Evolutionary conservation across 2,113 vertebrate species (phyloP), one percentile per base, ranked within the genome.

Genomic region (Pelusios castaneus): DNA sequence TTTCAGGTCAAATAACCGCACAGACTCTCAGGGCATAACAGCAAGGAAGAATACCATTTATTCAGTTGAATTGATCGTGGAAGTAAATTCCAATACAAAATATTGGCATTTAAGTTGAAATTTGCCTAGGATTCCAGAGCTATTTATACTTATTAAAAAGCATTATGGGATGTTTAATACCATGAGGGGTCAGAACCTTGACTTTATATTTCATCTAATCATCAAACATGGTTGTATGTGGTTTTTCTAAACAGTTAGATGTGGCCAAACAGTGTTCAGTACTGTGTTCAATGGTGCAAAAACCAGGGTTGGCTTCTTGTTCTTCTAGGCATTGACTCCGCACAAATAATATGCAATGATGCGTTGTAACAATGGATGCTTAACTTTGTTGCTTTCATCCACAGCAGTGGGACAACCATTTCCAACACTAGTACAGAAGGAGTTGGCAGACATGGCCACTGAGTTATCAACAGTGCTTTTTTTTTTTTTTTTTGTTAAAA

Each of bases 1-100:
- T 91, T 91, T 84, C 92, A 92, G 94, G 83, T 97, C 96, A 97
- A 94, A 91, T 92, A 93, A 92, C 93, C 95, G 92, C 95, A 54
- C 38, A 24, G 94, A 91, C 81, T 80, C 95, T 89, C 82, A 91
- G 93, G 96, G 92, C 29, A 82, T 56, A 91, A 76, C 92, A 94
- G 92, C 84, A 38, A 96, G 94, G 89, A 52, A 3, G 86, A 76
- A 56, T 22, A 85, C 22, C 78, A 63, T 49, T 80, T 81, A 80
- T n/a, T 58, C 19, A 75, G 63, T 24, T 67, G 63, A 45, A 41
- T 29, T 3, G 49, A 80, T 10, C 3, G 29, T 25, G 0, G 16
- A n/a, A n/a, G n/a, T n/a, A n/a, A n/a, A n/a, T n/a, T n/a, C n/a
- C n/a, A n/a, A n/a, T n/a, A n/a, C n/a, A n/a, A 63, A 70, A 70